Base-by-base conservation (phyloP, 2,797 vertebrate species). In the Pipistrellus pygmaeus region DNA sequence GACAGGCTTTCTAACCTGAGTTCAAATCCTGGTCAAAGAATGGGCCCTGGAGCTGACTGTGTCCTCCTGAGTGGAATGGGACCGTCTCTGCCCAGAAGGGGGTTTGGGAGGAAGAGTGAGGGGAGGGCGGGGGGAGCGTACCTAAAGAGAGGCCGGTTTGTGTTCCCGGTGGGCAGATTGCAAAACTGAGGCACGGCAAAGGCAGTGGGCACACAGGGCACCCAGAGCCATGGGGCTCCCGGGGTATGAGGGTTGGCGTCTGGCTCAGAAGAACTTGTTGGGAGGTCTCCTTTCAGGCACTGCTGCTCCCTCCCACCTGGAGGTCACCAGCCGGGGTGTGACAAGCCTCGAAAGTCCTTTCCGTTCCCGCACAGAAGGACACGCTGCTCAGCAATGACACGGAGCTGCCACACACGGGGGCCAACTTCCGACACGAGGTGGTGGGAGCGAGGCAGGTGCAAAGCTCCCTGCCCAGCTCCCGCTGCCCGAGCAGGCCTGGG, bases 401-500 rank as follows among this genome's bases (percentile, higher is more conserved):
- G 23, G 60, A 14, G 44, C 32, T 5, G 13, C 18, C 9, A 17
- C 27, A 18, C 35, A 23, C 18, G 0, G 0, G 2, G 51, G 25
- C 2, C 25, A 73, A 41, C 0, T 53, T 41, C 72, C 27, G 55
- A 46, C 55, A 30, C 60, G 1, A 9, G 0, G 15, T 6, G 25
- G 64, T 11, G 4, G 14, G 71, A 53, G 9, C 38, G 68, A 30
- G 48, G 71, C 27, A 15, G 66, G 7, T 3, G 6, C 25, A 9
- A 20, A 51, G 48, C 57, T 10, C 3, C 14, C 25, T 20, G 15
- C 12, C 5, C 9, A 8, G 51, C 27, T n/a, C 41, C 48, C 2
- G 4, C 60, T 15, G 6, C 46, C 21, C 7, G 6, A 0, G n/a
- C n/a, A 15, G 2, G 30, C 4, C n/a, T 10, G 0, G 8, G 18